A percentile compares a stretch with the other conserved stretches of the same genome.
These are phyloP conservation scores for Halisarca cf. caerulea DNA, from an alignment of 37 sponge, comb jelly and placozoan genomes.

Conservation along the genomic window DNA sequence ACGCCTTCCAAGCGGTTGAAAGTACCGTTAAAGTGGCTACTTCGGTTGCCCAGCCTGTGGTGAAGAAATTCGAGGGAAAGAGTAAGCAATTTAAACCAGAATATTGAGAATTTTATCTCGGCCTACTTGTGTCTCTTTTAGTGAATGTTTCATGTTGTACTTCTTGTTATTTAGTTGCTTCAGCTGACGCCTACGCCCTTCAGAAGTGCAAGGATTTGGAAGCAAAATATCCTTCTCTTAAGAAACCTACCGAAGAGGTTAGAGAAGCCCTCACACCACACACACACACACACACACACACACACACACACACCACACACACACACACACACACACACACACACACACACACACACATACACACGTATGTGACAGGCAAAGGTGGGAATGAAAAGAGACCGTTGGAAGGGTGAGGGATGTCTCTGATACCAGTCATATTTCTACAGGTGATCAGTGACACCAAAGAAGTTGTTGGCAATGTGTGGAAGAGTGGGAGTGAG, in stretches of 20 bases:
- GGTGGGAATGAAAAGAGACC: no score
- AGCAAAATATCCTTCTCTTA: slow-evolving; percentile 62
- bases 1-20: slow-evolving; percentile 54
- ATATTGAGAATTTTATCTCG: not conserved
- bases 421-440: not conserved
- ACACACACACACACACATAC: not conserved
- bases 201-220: slow-evolving; percentile 56
- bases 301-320: not conserved
- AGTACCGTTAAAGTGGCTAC: slow-evolving; percentile 52
- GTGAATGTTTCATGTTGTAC: not conserved
- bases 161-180: slow-evolving; percentile 21
- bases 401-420: not conserved
- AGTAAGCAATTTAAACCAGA: slow-evolving; percentile 20
- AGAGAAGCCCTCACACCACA: not conserved
- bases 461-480: not conserved
- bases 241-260: slow-evolving; percentile 52
- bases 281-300: not conserved
- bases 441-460: not conserved
- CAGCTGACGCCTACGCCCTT: slow-evolving; percentile 47
- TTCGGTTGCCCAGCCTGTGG: slow-evolving; percentile 46
- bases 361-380: not conserved
- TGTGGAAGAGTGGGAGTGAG: slow-evolving; percentile 14
- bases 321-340: slow-evolving; percentile 1
- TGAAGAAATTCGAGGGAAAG: slow-evolving; percentile 55
- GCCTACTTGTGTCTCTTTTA: not conserved